Conservation (phyloP, 2,797 vertebrate species). For the Menidia menidia region DNA sequence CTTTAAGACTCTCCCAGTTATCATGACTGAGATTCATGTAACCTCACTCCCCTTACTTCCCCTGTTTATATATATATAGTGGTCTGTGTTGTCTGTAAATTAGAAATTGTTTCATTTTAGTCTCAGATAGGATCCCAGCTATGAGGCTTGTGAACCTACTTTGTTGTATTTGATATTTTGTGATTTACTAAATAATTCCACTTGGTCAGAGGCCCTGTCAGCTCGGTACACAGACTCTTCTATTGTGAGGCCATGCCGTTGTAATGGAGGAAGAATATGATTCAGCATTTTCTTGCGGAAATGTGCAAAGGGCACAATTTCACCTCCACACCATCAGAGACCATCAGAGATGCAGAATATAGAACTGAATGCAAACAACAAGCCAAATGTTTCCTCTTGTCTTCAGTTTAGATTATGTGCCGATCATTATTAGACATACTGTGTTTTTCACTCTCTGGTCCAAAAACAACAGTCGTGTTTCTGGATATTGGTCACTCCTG, state of each 20-base stretch:
- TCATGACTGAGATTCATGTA: too few relatives aligned
- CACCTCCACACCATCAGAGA: too few relatives aligned
- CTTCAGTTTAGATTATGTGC: not conserved
- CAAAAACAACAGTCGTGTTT: not conserved
- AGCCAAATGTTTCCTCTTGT: too few relatives aligned
- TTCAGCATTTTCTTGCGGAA: not conserved
- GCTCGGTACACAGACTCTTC: not conserved
- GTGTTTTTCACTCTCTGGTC: not conserved
- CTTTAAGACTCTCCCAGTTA: not conserved
- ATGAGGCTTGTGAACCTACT: not conserved
- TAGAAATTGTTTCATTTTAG: too few relatives aligned
- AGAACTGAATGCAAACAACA: too few relatives aligned
- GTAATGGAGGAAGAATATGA: not conserved
- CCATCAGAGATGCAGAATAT: too few relatives aligned
- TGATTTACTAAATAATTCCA: not conserved
- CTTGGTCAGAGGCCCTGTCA: not conserved
- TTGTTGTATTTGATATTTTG: not conserved
- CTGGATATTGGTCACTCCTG: not conserved
- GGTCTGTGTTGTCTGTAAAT: too few relatives aligned
- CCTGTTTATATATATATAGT: too few relatives aligned
- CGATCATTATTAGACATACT: not conserved
- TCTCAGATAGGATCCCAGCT: not conserved
- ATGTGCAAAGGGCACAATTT: not conserved
- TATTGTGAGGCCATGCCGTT: not conserved
- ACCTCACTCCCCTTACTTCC: too few relatives aligned